phyloP scores from a whole-genome alignment of 2,113 vertebrate genomes.

The Pelvicachromis taeniatus region DNA sequence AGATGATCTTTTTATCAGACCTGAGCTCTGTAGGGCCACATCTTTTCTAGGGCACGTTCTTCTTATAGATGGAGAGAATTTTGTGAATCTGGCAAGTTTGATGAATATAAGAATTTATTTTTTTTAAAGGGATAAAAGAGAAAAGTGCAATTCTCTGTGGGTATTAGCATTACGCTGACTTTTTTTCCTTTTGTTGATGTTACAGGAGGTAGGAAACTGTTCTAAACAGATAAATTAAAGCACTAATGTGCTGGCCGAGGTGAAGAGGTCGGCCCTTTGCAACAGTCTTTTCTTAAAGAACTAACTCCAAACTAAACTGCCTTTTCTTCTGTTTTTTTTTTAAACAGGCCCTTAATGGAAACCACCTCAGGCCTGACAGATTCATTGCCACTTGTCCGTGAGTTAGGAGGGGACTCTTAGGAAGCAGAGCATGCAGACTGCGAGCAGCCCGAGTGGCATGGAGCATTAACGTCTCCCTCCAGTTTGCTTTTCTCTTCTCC shows the following conservation, averaged over 20 bases:
- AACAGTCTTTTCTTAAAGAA: not conserved
- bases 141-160: not conserved
- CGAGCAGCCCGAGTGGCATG: not conserved
- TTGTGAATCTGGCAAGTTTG: not conserved
- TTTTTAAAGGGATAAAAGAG: not conserved
- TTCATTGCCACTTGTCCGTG: conserved; percentile 10
- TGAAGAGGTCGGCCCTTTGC: not conserved
- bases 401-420: not conserved
- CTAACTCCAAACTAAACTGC: not conserved
- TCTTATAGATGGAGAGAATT: not conserved
- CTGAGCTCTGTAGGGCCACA: not conserved
- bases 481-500: not conserved
- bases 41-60: not conserved
- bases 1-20: not conserved
- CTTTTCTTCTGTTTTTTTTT: conserved; percentile 1
- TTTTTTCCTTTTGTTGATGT: not conserved
- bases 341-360: conserved; percentile 6
- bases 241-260: not conserved
- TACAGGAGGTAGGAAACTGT: not conserved
- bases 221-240: not conserved
- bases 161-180: not conserved
- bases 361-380: not conserved
- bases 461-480: conserved; percentile 8
- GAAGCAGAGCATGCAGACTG: not conserved
- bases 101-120: not conserved